These are phyloP conservation scores for Drosophila sordidula DNA, from an alignment of 2,888 invertebrate genomes.

Conservation along the genomic window DNA sequence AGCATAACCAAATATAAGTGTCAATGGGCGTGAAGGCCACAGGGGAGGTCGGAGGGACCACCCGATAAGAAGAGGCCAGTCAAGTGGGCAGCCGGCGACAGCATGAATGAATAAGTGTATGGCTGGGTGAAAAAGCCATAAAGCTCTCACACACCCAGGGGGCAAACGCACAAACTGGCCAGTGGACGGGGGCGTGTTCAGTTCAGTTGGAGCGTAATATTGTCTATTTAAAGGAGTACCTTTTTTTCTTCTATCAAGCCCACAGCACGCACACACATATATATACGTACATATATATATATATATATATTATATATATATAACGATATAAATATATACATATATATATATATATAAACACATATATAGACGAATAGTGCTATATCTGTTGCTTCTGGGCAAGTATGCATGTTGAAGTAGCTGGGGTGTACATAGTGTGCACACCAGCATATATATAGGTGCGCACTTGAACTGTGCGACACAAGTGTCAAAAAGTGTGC, in stretches of 20 bases:
- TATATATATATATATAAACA: background rate
- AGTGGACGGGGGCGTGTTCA: conserved; percentile 17
- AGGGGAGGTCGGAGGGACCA: background rate
- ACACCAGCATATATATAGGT: background rate
- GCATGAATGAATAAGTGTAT: conserved; percentile 30
- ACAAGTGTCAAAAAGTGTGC: conserved; percentile 64
- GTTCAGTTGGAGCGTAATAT: conserved; percentile 27
- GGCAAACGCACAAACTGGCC: conserved; percentile 47
- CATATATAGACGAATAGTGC: background rate
- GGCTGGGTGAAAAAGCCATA: conserved; percentile 49
- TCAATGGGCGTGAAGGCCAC: conserved; percentile 3
- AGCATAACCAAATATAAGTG: conserved; percentile 20
- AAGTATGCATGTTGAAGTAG: background rate
- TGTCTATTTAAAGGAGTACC: conserved; percentile 52
- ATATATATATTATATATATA: background rate
- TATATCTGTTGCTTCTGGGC: conserved; percentile 5
- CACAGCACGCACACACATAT: conserved; percentile 6
- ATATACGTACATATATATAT: conserved; percentile 7
- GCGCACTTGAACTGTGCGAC: conserved; percentile 35
- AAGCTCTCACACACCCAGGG: conserved; percentile 45
- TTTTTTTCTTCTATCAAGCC: conserved; percentile 25
- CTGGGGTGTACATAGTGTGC: background rate
- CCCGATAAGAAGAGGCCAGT: conserved; percentile 7
- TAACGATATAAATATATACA: background rate
- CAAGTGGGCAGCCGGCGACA: conserved; percentile 29